These are phyloP conservation scores for Drosophila novamexicana DNA, from an alignment of 1,140 invertebrate genomes.

Conservation along the genomic window DNA sequence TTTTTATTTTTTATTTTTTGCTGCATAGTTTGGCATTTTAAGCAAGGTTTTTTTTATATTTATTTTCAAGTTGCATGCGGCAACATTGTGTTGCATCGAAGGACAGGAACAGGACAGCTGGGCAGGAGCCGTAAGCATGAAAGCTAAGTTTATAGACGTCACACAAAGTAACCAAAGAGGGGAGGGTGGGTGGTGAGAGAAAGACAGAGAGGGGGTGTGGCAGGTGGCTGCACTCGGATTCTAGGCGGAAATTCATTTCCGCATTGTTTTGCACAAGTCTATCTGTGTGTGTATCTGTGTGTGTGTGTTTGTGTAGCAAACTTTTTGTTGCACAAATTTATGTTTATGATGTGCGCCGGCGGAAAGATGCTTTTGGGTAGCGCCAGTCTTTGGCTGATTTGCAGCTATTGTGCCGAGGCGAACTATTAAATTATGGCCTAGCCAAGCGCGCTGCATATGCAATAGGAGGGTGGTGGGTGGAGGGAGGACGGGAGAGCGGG, in stretches of 20 bases:
- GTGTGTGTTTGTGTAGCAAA: constrained; percentile 30
- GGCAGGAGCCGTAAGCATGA: constrained; percentile 65
- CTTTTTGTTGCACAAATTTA: constrained; percentile 63
- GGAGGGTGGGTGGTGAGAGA: too few species aligned
- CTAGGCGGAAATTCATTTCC: constrained; percentile 79
- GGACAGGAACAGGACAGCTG: constrained; percentile 62
- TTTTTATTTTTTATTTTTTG: constrained; percentile 12
- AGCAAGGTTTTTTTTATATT: constrained; percentile 42
- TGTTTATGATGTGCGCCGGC: constrained; percentile 77
- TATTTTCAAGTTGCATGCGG: constrained; percentile 62
- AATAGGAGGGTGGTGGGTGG: background rate
- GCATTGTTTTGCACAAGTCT: constrained; percentile 54
- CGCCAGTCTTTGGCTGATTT: constrained; percentile 72
- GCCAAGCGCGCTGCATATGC: constrained; percentile 13
- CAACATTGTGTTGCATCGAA: constrained; percentile 68
- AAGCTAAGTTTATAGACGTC: constrained; percentile 75
- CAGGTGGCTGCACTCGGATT: constrained; percentile 51
- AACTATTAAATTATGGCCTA: constrained; percentile 66
- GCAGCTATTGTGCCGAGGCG: constrained; percentile 62
- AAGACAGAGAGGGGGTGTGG: background rate
- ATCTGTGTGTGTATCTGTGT: background rate
- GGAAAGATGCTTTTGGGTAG: constrained; percentile 71
- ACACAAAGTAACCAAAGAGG: constrained; percentile 55
- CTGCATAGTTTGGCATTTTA: constrained; percentile 58
- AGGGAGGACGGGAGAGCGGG: background rate